A percentile compares a stretch with the other conserved stretches of the same genome.
phyloP scores from a whole-genome alignment of 2,797 vertebrate genomes.

The Coregonus suidteri region DNA sequence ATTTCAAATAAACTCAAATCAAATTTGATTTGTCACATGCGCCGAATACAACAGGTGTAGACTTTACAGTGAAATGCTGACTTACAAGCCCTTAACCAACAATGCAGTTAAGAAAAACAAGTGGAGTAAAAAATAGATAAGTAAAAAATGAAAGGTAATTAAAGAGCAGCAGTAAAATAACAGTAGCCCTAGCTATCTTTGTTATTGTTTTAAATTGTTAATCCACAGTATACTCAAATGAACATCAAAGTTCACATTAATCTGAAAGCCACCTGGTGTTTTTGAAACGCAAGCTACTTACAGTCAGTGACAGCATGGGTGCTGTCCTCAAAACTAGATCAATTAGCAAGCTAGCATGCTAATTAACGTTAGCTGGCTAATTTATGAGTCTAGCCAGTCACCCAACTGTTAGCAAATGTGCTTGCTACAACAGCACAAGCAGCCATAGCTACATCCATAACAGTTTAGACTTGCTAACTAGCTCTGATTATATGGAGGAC shows the following conservation, averaged over 20 bases:
- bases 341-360: slow-evolving; percentile 54
- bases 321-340: slow-evolving; percentile 63
- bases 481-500: not conserved
- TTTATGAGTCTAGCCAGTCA: not conserved
- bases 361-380: slow-evolving; percentile 52
- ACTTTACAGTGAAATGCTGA: too few relatives aligned
- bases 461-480: not conserved
- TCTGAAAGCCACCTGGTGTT: not conserved
- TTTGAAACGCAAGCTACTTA: not conserved
- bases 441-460: not conserved
- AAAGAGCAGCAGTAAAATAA: too few relatives aligned
- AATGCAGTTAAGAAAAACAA: too few relatives aligned
- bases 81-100: too few relatives aligned
- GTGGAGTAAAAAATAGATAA: too few relatives aligned
- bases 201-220: not conserved
- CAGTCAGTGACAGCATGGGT: slow-evolving; percentile 44
- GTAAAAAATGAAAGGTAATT: too few relatives aligned
- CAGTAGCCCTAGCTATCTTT: not conserved
- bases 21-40: too few relatives aligned
- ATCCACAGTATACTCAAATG: not conserved
- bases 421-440: not conserved
- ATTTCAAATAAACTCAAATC: too few relatives aligned
- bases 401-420: not conserved
- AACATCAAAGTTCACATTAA: not conserved
- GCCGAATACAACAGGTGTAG: too few relatives aligned